These are phyloP conservation scores for Beris morrisii DNA, from an alignment of 2,888 invertebrate genomes.

Conservation along the genomic window DNA sequence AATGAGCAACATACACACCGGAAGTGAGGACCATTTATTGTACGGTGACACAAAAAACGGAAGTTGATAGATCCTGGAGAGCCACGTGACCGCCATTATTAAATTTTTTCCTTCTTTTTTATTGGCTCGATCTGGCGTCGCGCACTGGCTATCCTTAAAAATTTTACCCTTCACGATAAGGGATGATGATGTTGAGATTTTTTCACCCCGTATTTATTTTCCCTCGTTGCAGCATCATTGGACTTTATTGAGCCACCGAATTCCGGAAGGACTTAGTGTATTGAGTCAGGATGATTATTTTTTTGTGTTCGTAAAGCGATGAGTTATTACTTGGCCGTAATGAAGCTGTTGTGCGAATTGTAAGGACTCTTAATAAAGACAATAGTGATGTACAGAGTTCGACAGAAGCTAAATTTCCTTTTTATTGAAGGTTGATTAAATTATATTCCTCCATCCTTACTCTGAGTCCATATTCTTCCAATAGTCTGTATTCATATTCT, in stretches of 20 bases:
- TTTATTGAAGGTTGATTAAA: no score
- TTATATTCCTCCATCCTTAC: no score
- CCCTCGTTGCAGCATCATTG: constrained; percentile 7
- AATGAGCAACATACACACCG: constrained; percentile 35
- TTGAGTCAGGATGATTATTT: not conserved
- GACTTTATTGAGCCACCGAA: constrained; percentile 11
- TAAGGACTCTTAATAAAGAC: no score
- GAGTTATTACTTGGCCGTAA: not conserved
- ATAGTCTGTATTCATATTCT: no score
- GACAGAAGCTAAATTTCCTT: no score
- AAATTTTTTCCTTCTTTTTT: constrained; percentile 34
- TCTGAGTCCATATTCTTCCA: no score
- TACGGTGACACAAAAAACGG: constrained; percentile 37
- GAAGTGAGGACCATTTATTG: constrained; percentile 40
- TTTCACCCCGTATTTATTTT: constrained; percentile 2
- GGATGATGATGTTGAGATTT: constrained; percentile 8
- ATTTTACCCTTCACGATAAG: not conserved
- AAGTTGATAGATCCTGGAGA: constrained; percentile 38
- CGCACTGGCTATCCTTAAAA: not conserved
- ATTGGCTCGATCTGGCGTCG: constrained; percentile 16
- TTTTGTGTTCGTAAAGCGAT: not conserved
- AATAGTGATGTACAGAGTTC: no score
- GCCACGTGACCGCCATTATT: constrained; percentile 40
- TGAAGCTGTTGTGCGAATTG: no score
- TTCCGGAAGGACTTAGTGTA: constrained; percentile 2